Evolutionary conservation across 2,888 invertebrate species (phyloP).

Genomic region (Cosmia pyralina): DNA sequence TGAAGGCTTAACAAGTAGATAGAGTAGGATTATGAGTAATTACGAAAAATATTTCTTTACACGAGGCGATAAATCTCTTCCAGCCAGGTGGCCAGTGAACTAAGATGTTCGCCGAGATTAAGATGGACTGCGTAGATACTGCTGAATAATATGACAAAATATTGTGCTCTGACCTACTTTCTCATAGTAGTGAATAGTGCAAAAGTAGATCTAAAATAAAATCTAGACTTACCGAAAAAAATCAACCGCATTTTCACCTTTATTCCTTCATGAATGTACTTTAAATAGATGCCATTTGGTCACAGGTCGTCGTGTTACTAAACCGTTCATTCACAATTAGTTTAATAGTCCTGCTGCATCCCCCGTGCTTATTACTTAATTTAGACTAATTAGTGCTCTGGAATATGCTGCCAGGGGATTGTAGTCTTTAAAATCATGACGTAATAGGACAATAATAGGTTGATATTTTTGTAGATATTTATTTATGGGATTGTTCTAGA

Average conservation of each 20-base stretch:
- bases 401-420: constrained; percentile 57
- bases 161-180: background rate
- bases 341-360: constrained; percentile 54
- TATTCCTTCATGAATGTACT: constrained; percentile 18
- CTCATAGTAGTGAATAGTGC: background rate
- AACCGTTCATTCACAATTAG: constrained; percentile 56
- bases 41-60: background rate
- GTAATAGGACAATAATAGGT: background rate
- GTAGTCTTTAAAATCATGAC: constrained; percentile 34
- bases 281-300: constrained; percentile 44
- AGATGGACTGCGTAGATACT: background rate
- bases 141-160: background rate
- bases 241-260: constrained; percentile 41
- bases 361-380: constrained; percentile 60
- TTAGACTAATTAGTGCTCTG: constrained; percentile 60
- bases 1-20: too few relatives aligned
- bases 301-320: constrained; percentile 55
- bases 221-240: constrained; percentile 40
- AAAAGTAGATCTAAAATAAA: background rate
- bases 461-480: constrained; percentile 14
- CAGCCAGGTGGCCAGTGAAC: background rate
- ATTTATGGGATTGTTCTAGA: constrained; percentile 14
- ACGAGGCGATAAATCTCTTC: background rate
- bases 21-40: too few relatives aligned
- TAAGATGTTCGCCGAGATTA: background rate